Evolutionary conservation across 2,113 vertebrate species (phyloP).

Genomic region (Heliornis fulica): DNA sequence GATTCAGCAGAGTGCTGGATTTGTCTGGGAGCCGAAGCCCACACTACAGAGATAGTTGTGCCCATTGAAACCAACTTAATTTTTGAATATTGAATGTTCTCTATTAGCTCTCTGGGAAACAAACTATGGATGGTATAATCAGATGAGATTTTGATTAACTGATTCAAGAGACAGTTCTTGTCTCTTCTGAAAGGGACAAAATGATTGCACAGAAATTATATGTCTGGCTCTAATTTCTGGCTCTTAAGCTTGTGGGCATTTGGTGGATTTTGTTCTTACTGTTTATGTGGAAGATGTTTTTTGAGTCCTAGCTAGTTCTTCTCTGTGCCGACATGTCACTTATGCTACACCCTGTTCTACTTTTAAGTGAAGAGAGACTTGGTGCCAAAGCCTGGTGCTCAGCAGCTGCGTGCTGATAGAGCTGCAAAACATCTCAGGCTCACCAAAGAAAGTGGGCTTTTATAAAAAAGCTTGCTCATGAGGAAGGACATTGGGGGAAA

Average conservation of each 20-base stretch:
- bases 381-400: neutral
- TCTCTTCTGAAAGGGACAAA: conserved; percentile 46
- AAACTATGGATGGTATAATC: conserved; percentile 24
- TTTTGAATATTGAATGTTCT: conserved; percentile 22
- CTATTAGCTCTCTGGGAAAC: conserved; percentile 44
- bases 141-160: conserved; percentile 45
- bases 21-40: neutral
- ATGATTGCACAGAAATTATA: conserved; percentile 49
- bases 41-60: neutral
- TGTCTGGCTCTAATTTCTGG: conserved; percentile 38
- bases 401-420: neutral
- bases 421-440: neutral
- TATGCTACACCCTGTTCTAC: neutral
- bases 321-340: neutral
- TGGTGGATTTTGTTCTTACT: conserved; percentile 7
- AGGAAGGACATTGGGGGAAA: neutral
- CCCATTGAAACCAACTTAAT: neutral
- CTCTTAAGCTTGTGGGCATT: neutral
- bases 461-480: neutral
- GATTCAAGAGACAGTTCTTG: conserved; percentile 44
- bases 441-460: neutral
- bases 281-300: neutral
- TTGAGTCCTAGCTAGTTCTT: neutral
- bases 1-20: neutral
- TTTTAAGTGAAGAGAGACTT: neutral